Base-by-base conservation (phyloP, 2,888 invertebrate species). In the Drosophila infuscata region DNA sequence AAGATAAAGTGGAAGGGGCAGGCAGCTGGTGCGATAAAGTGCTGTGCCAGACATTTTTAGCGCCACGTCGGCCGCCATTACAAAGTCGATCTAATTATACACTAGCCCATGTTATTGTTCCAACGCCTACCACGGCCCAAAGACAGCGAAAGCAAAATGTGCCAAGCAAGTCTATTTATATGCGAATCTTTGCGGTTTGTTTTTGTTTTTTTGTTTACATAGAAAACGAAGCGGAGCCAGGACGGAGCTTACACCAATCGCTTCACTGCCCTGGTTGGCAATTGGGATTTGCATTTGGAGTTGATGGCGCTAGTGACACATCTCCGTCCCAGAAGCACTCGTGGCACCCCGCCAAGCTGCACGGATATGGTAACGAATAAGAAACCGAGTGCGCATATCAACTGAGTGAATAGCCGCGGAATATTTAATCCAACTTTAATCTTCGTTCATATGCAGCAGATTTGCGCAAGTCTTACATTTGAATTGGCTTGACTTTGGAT, bases 71-170 rank as follows among this genome's bases (percentile, higher is more conserved):
- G 77, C 73, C 85, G 85, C 85, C 85, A 83, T 84, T 83, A 80
- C 79, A 85, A 82, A 83, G 82, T 84, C 82, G 85, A 83, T 83
- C 82, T 83, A 83, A 83, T 83, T 83, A 83, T 83, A 82, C 83
- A 77, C 82, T 70, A 68, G 66, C 68, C 70, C 64, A 64, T 71
- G 84, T 76, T 82, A 77, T 82, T 79, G 76, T 76, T 62, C 59
- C 66, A 69, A 61, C 76, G 54, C 66, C 68, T 52, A 32, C 46
- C 35, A 38, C 6, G n/a, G 17, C 8, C 36, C 25, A 20, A 58
- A 35, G 43, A 48, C 36, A 56, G 33, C 49, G 33, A 66, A 52
- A 52, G 46, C 36, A 69, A 76, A 67, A 67, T 64, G 33, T 43
- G 57, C 49, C 57, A 76, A 53, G 67, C 46, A 60, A 72, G 63